These are phyloP conservation scores for Macaca fascicularis DNA, from an alignment of 2,113 vertebrate species.

Conservation along the genomic window DNA sequence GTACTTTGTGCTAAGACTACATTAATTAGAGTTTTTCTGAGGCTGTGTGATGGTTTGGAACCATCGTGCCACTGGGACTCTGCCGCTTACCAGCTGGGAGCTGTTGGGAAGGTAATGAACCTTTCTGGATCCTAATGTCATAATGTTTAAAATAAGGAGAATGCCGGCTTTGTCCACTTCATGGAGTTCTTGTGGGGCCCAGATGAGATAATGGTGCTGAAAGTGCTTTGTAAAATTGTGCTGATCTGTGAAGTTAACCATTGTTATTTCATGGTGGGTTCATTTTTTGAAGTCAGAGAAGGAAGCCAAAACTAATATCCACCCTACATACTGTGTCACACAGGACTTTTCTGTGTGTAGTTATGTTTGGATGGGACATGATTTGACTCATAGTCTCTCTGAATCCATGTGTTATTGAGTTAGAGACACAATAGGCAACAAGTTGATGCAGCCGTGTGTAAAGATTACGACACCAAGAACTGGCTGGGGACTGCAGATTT, in stretches of 20 bases:
- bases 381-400: neutral
- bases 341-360: neutral
- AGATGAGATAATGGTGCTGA: neutral
- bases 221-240: slow-evolving; percentile 10
- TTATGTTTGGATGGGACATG: neutral
- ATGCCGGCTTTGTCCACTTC: neutral
- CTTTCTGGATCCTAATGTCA: neutral
- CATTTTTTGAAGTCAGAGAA: neutral
- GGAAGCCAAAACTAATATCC: neutral
- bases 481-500: neutral
- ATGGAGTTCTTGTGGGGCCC: neutral
- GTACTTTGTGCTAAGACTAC: neutral
- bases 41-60: neutral
- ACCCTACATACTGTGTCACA: neutral
- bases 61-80: neutral
- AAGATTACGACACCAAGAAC: neutral
- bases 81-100: neutral
- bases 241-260: neutral
- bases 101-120: neutral
- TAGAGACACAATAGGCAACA: neutral
- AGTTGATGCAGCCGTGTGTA: neutral
- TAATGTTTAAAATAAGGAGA: neutral
- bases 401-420: neutral
- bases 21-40: neutral
- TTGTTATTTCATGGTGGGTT: slow-evolving; percentile 27